Evolutionary conservation across 2,797 vertebrate genomes (phyloP).

Genomic region (Anniella stebbinsi): DNA sequence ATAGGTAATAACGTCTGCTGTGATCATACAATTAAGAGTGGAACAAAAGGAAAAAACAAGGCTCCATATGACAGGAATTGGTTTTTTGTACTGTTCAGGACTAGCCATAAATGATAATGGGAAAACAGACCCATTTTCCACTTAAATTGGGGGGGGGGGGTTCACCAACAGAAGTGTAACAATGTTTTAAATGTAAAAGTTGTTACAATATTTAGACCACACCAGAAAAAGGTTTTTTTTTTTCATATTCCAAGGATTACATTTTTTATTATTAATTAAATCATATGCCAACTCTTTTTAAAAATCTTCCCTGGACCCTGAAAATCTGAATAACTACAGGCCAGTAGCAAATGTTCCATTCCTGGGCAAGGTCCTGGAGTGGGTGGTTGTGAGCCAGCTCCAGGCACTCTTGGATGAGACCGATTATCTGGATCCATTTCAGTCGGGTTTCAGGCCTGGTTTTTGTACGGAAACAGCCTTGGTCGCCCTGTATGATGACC

Average conservation of each 20-base stretch:
- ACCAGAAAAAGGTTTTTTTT: slow-evolving; percentile 24
- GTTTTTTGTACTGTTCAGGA: slow-evolving; percentile 6
- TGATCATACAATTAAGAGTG: slow-evolving; percentile 65
- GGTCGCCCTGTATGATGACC: no score
- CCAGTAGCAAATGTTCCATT: no score
- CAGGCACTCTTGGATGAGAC: no score
- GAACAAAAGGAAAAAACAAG: slow-evolving; percentile 60
- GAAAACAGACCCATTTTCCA: not conserved
- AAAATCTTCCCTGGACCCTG: no score
- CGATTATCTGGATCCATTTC: no score
- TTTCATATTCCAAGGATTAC: slow-evolving; percentile 28
- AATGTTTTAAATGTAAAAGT: slow-evolving; percentile 7
- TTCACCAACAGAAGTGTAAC: slow-evolving; percentile 12
- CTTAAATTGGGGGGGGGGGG: not conserved
- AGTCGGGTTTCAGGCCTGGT: no score
- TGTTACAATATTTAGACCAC: slow-evolving; percentile 13
- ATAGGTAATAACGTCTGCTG: slow-evolving; percentile 61
- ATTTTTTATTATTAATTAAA: not conserved
- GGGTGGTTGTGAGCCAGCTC: no score
- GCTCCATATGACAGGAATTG: slow-evolving; percentile 46
- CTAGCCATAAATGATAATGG: not conserved
- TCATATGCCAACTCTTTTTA: not conserved
- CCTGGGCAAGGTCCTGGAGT: no score
- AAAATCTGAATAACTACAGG: no score
- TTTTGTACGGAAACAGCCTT: no score